Conservation (phyloP, 1,140 invertebrate genomes). For the Orchesella cincta region DNA sequence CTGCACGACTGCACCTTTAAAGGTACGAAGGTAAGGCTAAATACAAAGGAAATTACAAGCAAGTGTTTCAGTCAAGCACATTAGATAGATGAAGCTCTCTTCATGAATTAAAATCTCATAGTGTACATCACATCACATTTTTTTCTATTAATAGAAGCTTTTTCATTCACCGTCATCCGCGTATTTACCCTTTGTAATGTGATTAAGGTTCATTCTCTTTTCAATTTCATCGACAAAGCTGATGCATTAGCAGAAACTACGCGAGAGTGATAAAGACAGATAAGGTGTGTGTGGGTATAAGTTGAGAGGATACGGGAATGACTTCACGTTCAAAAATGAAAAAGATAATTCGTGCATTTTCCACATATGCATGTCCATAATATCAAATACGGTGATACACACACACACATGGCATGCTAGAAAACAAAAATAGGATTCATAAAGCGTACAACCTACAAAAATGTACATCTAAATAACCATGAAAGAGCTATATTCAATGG, state of each 20-base stretch:
- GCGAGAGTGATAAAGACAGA: background rate
- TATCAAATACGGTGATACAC: background rate
- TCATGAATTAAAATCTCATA: background rate
- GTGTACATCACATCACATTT: background rate
- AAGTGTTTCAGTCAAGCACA: background rate
- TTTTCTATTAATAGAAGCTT: background rate
- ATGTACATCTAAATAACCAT: conserved; percentile 19
- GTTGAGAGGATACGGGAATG: background rate
- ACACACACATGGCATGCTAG: background rate
- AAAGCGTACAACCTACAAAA: background rate
- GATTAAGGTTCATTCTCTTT: conserved; percentile 17
- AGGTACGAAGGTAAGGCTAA: no score
- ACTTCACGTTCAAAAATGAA: background rate
- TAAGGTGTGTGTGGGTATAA: no score
- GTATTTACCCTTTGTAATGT: conserved; percentile 18
- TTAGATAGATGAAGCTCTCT: background rate
- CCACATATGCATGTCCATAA: background rate
- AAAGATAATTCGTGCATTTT: background rate
- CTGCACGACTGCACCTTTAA: conserved; percentile 5
- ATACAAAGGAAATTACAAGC: background rate
- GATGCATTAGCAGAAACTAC: background rate
- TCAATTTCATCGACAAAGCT: background rate
- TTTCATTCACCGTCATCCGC: background rate
- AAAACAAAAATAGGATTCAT: background rate
- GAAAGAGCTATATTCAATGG: conserved; percentile 15